These are phyloP conservation scores for Stratiomys singularior DNA, from an alignment of 2,888 invertebrate species.

Conservation along the genomic window DNA sequence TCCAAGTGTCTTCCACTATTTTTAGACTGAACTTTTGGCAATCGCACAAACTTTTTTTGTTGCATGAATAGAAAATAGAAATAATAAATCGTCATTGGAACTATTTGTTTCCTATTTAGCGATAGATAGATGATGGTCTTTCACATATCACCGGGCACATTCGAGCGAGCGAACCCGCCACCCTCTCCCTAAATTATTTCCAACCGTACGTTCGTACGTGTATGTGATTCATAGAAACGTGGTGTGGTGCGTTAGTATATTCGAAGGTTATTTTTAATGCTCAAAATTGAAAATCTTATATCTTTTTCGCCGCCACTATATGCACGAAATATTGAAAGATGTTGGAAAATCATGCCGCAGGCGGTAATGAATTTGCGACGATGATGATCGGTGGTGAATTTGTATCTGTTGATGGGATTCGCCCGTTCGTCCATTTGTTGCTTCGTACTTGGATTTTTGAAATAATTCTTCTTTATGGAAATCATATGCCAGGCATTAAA, in stretches of 20 bases:
- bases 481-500: constrained; percentile 39
- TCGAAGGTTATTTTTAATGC: constrained; percentile 19
- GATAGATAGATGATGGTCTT: constrained; percentile 2
- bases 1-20: constrained; percentile 6
- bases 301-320: neutral
- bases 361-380: neutral
- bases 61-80: constrained; percentile 15
- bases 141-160: neutral
- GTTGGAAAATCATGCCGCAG: constrained; percentile 4
- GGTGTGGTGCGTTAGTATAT: constrained; percentile 2
- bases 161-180: neutral
- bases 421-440: no score
- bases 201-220: neutral
- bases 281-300: neutral
- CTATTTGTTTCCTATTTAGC: constrained; percentile 39
- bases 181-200: constrained; percentile 1
- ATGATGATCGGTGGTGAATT: constrained; percentile 4
- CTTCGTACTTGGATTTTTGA: neutral
- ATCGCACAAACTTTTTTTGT: neutral
- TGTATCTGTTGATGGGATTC: neutral
- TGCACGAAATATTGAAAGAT: constrained; percentile 5
- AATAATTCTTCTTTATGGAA: constrained; percentile 25
- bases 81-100: constrained; percentile 20
- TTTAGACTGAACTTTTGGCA: constrained; percentile 22
- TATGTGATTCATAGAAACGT: constrained; percentile 1